Evolutionary conservation across 2,888 invertebrate genomes (phyloP), one percentile per base, ranked within the genome.

Genomic region (Brachylomia viminalis): DNA sequence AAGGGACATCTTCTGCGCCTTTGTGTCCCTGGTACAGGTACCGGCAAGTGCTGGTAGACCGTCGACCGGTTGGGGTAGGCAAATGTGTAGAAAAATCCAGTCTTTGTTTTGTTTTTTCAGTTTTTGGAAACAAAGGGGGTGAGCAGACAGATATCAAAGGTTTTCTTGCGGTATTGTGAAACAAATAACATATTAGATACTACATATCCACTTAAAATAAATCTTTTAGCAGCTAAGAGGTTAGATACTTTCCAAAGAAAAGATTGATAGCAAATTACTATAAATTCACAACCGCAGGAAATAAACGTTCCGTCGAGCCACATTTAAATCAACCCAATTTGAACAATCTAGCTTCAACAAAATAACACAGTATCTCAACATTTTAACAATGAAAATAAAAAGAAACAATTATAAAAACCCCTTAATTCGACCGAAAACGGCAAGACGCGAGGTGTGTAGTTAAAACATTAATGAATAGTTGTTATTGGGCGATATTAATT

Each of bases 401-500:
- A 77, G 56, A 81, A 79, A 82, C 75, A 86, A 85, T 85, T 82
- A 85, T 67, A 71, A 71, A 74, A 76, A 75, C 72, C 67, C 65
- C 76, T 49, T 56, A 72, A 82, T 83, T 86, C 42, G 69, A 72
- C 45, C 68, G 59, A 78, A 82, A 88, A 85, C 79, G 49, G 77
- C 76, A 78, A 84, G 74, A 84, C 61, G 23, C 86, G 85, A 83
- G 87, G 90, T 89, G 91, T 90, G 88, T 91, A 90, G 89, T 89
- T 91, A 91, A 91, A 90, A 91, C 83, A 91, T 92, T 94, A 94
- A 94, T 95, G 92, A 94, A 93, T 93, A 92, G 87, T 86, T 86
- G 82, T 94, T 94, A 94, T 93, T 91, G 92, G 91, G 91, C 93
- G 92, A 92, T 93, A 92, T 93, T 95, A 95, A 94, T 95, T 94